phyloP scores from a whole-genome alignment of 2,797 vertebrate species.

The Xerus rutilus region DNA sequence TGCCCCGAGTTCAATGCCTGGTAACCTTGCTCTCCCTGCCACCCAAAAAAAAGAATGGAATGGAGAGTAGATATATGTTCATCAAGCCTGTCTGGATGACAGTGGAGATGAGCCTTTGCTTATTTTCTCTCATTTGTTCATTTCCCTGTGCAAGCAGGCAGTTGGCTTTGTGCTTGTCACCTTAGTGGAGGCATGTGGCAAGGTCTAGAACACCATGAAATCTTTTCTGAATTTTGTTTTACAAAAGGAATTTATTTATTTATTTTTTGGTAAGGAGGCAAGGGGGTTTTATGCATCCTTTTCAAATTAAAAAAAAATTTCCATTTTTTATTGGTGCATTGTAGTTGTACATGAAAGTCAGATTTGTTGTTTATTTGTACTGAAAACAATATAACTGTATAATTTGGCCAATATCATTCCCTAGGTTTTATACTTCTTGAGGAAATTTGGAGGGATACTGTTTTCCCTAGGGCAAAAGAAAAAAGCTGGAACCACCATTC shows the following conservation, averaged over 20 bases:
- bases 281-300: neutral
- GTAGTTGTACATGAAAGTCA: no score
- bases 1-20: no score
- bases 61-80: neutral
- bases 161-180: neutral
- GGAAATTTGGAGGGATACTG: constrained; percentile 47
- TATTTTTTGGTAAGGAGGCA: neutral
- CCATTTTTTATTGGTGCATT: no score
- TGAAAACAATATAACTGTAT: no score
- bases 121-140: neutral
- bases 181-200: neutral
- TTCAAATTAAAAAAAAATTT: no score
- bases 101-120: neutral
- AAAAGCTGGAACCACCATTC: neutral
- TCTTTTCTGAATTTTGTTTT: constrained; percentile 25
- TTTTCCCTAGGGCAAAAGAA: neutral
- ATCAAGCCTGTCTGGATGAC: neutral
- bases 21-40: no score
- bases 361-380: no score
- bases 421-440: neutral
- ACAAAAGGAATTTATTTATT: neutral
- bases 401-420: no score
- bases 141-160: neutral
- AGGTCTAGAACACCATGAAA: neutral
- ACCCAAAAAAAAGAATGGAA: neutral